These are phyloP conservation scores for Nymphicus hollandicus DNA, from an alignment of 2,113 vertebrate species.

Conservation along the genomic window DNA sequence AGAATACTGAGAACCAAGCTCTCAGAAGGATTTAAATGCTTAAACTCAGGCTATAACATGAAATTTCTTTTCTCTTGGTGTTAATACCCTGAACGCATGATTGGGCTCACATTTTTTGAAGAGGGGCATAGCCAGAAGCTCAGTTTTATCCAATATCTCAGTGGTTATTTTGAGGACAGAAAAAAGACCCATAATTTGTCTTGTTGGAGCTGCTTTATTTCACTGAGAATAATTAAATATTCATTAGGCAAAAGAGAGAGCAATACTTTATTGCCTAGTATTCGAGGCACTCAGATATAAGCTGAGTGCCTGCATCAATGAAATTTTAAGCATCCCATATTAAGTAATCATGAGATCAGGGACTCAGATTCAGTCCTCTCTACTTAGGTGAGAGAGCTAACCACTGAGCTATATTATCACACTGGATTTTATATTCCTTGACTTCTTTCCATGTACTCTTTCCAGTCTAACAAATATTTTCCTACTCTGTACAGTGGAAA, in stretches of 20 bases:
- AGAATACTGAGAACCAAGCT: background rate
- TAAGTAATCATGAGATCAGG: conserved; percentile 55
- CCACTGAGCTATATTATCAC: background rate
- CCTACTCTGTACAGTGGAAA: background rate
- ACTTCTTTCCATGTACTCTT: background rate
- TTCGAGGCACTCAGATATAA: conserved; percentile 1
- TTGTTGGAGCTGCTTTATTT: conserved; percentile 23
- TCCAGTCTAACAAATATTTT: background rate
- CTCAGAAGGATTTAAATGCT: background rate
- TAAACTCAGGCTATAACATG: background rate
- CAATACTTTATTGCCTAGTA: conserved; percentile 14
- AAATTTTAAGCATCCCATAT: conserved; percentile 60
- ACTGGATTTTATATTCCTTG: background rate
- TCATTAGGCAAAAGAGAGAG: conserved; percentile 44
- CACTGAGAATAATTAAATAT: conserved; percentile 42
- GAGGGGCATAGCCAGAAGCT: background rate
- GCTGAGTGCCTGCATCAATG: background rate
- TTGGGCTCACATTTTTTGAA: background rate
- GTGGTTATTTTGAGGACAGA: background rate
- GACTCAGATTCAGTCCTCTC: conserved; percentile 1
- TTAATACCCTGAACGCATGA: background rate
- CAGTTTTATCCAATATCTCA: background rate
- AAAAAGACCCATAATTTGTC: conserved; percentile 12
- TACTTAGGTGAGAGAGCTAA: conserved; percentile 13
- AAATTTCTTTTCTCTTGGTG: background rate